phyloP scores from a whole-genome alignment of 2,888 invertebrate genomes.

The Lasius platythorax region DNA sequence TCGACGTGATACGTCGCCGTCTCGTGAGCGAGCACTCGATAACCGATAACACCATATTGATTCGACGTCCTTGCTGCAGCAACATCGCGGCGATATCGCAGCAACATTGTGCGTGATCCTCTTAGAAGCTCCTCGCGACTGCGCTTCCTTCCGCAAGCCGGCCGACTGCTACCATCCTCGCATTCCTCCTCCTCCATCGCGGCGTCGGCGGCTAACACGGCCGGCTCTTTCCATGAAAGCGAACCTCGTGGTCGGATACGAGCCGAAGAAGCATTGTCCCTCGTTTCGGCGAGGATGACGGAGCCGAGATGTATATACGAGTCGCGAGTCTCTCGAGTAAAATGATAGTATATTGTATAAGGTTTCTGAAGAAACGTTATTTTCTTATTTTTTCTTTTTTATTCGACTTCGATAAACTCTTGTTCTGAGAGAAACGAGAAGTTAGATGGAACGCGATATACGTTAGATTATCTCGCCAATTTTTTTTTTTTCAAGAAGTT shows the following conservation, averaged over 20 bases:
- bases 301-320: not conserved
- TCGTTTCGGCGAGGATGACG: not conserved
- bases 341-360: conserved; percentile 38
- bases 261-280: conserved; percentile 35
- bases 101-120: conserved; percentile 50
- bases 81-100: conserved; percentile 45
- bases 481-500: not conserved
- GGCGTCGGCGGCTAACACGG: conserved; percentile 32
- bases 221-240: conserved; percentile 39
- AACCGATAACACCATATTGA: conserved; percentile 59
- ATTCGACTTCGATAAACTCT: not conserved
- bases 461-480: not conserved
- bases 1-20: conserved; percentile 29
- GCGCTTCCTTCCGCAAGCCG: conserved; percentile 48
- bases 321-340: conserved; percentile 27
- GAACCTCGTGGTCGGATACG: conserved; percentile 3
- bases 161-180: conserved; percentile 52
- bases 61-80: conserved; percentile 50
- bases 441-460: not conserved
- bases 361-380: conserved; percentile 20
- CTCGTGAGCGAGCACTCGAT: conserved; percentile 39
- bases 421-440: not conserved
- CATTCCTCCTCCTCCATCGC: conserved; percentile 54
- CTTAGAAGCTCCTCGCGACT: conserved; percentile 39
- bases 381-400: too few species aligned